Evolutionary conservation across 2,888 invertebrate genomes (phyloP), one percentile per base, ranked within the genome.

Genomic region (Cyclophora albipunctata): DNA sequence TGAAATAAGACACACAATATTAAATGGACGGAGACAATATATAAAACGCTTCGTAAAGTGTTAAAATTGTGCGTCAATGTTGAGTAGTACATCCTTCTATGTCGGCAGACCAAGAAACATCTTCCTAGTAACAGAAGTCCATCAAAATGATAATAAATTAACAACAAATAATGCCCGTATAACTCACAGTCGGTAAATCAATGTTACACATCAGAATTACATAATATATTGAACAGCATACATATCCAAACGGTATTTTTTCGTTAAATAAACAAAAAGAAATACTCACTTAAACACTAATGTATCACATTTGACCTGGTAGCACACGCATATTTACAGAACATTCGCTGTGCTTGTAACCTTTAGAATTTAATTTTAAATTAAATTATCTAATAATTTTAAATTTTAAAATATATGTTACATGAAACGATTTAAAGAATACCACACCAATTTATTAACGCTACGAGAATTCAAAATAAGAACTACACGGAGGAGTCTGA

Each of bases 261-360:
- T 53, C 34, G 20, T 59, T 55, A 54, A 59, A 59, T 59, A 58
- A 60, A 59, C 58, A 55, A 62, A 66, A 65, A 62, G 57, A 64
- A 70, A 69, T 65, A 42, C 72, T 73, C 67, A 76, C 81, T 81
- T 86, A 83, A 80, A 67, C 67, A 66, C 84, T 85, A 85, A 72
- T 84, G 79, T 87, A 87, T 88, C 86, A 87, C 87, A 88, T 84
- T 87, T 82, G 76, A 80, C 78, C 81, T 79, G 82, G 79, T 80
- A 81, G 81, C 83, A 84, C 80, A 73, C 70, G 69, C 75, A 71
- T 82, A 83, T 84, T 73, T 81, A 84, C 83, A 82, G 71, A 79
- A 80, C 69, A 59, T 70, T 71, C 75, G 76, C 77, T 73, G 85
- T 84, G 85, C 83, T 79, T 69, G 63, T 72, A 75, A 78, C 74